Base-by-base conservation (phyloP, 2,797 vertebrate genomes). In the Rhincodon typus region DNA sequence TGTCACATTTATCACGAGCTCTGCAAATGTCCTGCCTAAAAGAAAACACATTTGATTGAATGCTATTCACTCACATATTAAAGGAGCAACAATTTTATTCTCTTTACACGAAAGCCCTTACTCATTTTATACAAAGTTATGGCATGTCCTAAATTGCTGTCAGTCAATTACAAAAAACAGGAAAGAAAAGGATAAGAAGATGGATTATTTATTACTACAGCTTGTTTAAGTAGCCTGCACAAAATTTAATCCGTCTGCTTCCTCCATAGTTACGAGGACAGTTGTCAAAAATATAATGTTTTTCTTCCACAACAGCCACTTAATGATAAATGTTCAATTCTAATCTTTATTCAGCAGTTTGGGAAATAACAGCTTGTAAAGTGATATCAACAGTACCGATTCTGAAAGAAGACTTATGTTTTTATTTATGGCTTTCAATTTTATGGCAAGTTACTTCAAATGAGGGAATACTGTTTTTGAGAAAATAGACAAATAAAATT, bases 1-100 rank as follows among this genome's bases (percentile, higher is more conserved):
- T 99, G 96, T 99, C 99, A 97, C 99, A 99, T 97, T 99, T 99
- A 97, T 99, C 98, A 74, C 98, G 98, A 0, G 99, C 98, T 98
- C 99, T 98, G 97, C 99, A 99, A 97, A 99, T 99, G 97, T 99
- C 99, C 97, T 99, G 99, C 96, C 99, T 99, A 98, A 97, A 98
- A 98, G 96, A 94, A 97, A 98, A 96, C 95, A 97, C 25, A 84
- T 90, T 69, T 50, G 4, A 90, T 46, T 90, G 23, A 86, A 87
- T 23, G 30, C 13, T 8, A 21, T 42, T 90, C 38, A 93, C 70
- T 34, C 50, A 57, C 25, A 12, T 10, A 25, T 25, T 67, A 70
- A 84, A 62, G 62, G n/a, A 38, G 74, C 77, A 38, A 46, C 74
- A 13, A 57, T 66, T 91, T 67, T 95, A 72, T 62, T 74, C 95